phyloP scores from a whole-genome alignment of 2,797 vertebrate species.

The Bradypodion pumilum region DNA sequence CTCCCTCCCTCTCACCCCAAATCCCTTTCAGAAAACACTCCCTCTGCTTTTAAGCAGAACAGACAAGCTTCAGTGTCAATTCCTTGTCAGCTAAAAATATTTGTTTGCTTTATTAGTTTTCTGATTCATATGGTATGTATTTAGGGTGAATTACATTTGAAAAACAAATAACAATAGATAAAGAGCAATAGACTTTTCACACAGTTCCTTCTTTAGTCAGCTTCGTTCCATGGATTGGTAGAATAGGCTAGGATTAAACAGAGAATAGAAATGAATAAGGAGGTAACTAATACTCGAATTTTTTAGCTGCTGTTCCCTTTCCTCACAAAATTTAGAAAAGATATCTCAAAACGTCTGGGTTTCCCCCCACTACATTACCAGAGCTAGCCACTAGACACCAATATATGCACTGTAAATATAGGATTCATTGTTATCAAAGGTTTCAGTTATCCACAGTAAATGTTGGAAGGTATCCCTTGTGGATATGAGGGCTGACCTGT shows the following conservation, averaged over 20 bases:
- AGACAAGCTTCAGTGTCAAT: slow-evolving; percentile 15
- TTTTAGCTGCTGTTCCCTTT: no score
- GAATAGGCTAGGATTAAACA: not conserved
- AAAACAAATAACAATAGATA: slow-evolving; percentile 49
- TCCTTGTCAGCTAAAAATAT: slow-evolving; percentile 45
- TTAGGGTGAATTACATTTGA: slow-evolving; percentile 64
- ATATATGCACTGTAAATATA: no score
- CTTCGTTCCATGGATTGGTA: not conserved
- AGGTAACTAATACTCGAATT: no score
- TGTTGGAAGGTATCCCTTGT: no score
- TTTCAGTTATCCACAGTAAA: no score
- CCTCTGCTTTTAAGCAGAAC: slow-evolving; percentile 33
- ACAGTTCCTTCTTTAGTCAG: slow-evolving; percentile 56
- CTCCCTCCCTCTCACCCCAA: not conserved
- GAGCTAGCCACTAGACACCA: no score
- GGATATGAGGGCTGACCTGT: no score
- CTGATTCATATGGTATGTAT: slow-evolving; percentile 59
- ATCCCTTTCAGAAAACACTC: not conserved
- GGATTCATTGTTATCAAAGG: no score
- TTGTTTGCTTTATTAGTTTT: slow-evolving; percentile 56
- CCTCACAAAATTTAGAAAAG: no score
- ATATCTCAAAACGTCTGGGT: no score
- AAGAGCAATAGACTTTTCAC: slow-evolving; percentile 57
- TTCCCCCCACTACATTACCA: no score
- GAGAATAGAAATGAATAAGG: no score